Percentiles rank a stretch among this genome's conserved stretches.
These are phyloP conservation scores for Drosophila nebulosa DNA, from an alignment of 1,140 invertebrate genomes.

Conservation along the genomic window DNA sequence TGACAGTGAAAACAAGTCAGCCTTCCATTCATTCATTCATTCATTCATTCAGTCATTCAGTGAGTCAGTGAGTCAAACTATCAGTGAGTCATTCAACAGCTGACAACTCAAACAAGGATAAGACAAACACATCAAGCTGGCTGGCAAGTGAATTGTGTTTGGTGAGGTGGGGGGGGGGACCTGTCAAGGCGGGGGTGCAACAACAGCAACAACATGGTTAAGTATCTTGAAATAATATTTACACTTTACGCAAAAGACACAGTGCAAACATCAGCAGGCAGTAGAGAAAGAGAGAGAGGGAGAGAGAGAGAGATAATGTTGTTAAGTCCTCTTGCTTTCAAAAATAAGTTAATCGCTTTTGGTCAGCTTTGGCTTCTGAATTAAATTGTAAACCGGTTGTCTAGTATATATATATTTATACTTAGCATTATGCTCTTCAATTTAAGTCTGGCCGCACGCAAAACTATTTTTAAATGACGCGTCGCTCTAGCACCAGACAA, in stretches of 20 bases:
- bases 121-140: conserved; percentile 23
- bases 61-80: conserved; percentile 56
- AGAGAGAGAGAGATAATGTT: conserved; percentile 5
- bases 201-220: conserved; percentile 53
- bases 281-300: too few relatives aligned
- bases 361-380: conserved; percentile 33
- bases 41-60: conserved; percentile 5
- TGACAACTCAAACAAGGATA: conserved; percentile 74
- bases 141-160: not conserved
- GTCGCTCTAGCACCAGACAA: conserved; percentile 44
- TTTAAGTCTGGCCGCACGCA: conserved; percentile 37
- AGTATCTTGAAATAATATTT: conserved; percentile 78
- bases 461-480: conserved; percentile 75
- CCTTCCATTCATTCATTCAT: not conserved
- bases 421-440: conserved; percentile 47
- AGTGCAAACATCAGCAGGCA: conserved; percentile 47
- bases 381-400: conserved; percentile 22
- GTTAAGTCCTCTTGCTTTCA: conserved; percentile 6
- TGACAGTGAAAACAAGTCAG: conserved; percentile 57
- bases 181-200: too few relatives aligned
- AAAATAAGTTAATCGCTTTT: conserved; percentile 70
- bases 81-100: conserved; percentile 63
- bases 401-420: conserved; percentile 35
- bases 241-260: conserved; percentile 71
- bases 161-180: not conserved